These are phyloP conservation scores for Malurus leucopterus DNA, from an alignment of 2,797 vertebrate species.

Conservation along the genomic window DNA sequence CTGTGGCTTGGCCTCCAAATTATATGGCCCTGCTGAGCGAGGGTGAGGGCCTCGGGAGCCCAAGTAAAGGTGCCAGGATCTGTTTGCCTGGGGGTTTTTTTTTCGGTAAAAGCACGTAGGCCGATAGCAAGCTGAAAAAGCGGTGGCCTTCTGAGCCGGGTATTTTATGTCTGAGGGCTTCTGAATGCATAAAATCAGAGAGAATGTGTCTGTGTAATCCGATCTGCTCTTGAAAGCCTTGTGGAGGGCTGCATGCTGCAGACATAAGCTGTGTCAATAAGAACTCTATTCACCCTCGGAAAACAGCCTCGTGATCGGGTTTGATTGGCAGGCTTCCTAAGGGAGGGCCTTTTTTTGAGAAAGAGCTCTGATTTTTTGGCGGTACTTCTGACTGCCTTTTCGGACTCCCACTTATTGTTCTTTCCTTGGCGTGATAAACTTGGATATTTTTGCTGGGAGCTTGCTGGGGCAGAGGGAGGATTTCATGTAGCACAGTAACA, in stretches of 20 bases:
- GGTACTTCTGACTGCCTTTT: conserved; percentile 53
- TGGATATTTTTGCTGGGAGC: not conserved
- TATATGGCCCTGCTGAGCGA: not conserved
- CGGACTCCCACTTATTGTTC: conserved; percentile 22
- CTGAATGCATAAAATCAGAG: conserved; percentile 52
- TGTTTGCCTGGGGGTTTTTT: not conserved
- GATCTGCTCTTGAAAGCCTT: conserved; percentile 63
- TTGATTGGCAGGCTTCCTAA: conserved; percentile 55
- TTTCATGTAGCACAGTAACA: not conserved
- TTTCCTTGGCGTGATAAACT: not conserved
- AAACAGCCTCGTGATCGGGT: conserved; percentile 55
- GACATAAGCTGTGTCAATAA: conserved; percentile 64
- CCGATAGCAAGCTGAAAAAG: not conserved
- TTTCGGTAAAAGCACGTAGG: not conserved
- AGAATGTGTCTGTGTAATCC: conserved; percentile 45
- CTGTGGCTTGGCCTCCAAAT: conserved; percentile 4
- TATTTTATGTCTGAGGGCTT: conserved; percentile 51
- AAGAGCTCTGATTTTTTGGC: conserved; percentile 54
- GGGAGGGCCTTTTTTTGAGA: conserved; percentile 42
- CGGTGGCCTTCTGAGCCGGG: not conserved
- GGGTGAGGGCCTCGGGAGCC: not conserved
- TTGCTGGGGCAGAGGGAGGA: not conserved
- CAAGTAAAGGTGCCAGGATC: not conserved
- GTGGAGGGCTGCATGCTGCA: conserved; percentile 51
- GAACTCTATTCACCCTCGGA: conserved; percentile 59